phyloP scores from a whole-genome alignment of 2,888 invertebrate genomes.

The Leptinotarsa tumamoca region DNA sequence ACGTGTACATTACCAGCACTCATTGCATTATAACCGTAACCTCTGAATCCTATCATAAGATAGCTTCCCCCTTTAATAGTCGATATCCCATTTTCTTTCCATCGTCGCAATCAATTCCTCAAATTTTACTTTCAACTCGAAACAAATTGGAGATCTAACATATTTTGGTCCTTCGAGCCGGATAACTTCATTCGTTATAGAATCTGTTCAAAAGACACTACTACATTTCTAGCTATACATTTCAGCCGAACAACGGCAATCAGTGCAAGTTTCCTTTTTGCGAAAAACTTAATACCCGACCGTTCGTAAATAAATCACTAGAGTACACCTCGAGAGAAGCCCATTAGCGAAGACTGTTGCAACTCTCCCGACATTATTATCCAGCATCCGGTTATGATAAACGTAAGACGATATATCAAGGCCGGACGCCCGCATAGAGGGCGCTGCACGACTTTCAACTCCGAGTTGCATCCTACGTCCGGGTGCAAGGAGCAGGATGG shows the following conservation, averaged over 20 bases:
- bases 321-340: slow-evolving; percentile 29
- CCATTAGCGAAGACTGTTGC: slow-evolving; percentile 43
- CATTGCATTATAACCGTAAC: too few relatives aligned
- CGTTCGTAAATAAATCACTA: slow-evolving; percentile 20
- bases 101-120: too few relatives aligned
- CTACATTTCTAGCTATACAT: background rate
- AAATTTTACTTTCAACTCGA: too few relatives aligned
- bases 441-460: slow-evolving; percentile 40
- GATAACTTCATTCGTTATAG: background rate
- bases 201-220: background rate
- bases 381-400: slow-evolving; percentile 43
- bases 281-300: slow-evolving; percentile 5
- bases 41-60: too few relatives aligned
- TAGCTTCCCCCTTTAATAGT: too few relatives aligned
- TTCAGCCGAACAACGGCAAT: background rate
- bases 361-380: slow-evolving; percentile 42
- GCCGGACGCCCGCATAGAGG: slow-evolving; percentile 17
- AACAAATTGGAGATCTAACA: too few relatives aligned
- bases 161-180: too few relatives aligned
- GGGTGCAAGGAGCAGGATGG: slow-evolving; percentile 28
- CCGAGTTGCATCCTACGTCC: slow-evolving; percentile 27
- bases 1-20: too few relatives aligned
- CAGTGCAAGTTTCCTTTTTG: background rate
- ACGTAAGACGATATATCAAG: slow-evolving; percentile 42
- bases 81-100: too few relatives aligned